phyloP scores from a whole-genome alignment of 2,888 invertebrate genomes.

The Lasioglossum leucozonium region DNA sequence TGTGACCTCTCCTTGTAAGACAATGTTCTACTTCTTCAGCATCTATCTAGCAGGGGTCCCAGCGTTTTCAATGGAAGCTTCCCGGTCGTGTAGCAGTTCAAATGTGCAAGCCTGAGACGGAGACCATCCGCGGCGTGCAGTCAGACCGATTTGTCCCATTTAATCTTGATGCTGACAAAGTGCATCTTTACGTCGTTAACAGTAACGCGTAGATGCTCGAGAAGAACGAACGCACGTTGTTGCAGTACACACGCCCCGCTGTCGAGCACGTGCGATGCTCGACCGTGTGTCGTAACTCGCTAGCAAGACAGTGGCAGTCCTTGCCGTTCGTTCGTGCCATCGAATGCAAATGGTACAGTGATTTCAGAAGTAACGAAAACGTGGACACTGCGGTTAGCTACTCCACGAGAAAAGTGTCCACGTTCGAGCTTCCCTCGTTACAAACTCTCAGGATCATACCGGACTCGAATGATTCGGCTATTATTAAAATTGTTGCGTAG shows the following conservation, averaged over 20 bases:
- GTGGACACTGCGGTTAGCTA: neutral
- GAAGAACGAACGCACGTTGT: constrained; percentile 15
- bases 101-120: neutral
- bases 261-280: neutral
- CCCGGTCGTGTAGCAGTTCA: neutral
- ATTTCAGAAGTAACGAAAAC: neutral
- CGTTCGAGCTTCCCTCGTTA: neutral
- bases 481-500: neutral
- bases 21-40: neutral
- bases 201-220: neutral
- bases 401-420: neutral
- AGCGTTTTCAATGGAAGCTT: neutral
- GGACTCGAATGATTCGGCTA: too few relatives aligned
- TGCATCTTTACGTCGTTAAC: constrained; percentile 17
- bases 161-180: constrained; percentile 5
- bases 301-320: neutral
- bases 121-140: neutral
- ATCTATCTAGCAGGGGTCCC: neutral
- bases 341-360: neutral
- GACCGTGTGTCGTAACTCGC: constrained; percentile 1
- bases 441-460: too few relatives aligned
- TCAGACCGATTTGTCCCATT: constrained; percentile 3
- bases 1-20: neutral
- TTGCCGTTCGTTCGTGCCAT: neutral
- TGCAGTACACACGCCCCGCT: neutral